A percentile compares a stretch with the other conserved stretches of the same genome.
Evolutionary conservation across 1,140 invertebrate species (phyloP).

Genomic region (Drosophila tristis): DNA sequence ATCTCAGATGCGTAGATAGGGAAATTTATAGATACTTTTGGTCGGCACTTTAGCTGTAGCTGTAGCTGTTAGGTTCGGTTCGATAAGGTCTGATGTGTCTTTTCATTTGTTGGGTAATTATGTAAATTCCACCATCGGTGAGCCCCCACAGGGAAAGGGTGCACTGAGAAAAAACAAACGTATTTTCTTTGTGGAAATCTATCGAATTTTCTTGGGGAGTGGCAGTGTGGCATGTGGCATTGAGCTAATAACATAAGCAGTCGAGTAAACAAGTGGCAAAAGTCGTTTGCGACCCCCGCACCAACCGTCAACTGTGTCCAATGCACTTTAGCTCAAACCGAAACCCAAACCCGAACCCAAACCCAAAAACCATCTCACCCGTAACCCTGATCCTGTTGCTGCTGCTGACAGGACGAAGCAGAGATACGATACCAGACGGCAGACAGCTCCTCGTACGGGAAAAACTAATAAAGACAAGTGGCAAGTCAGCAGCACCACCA

Average conservation of each 20-base stretch:
- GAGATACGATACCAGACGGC: slow-evolving; percentile 17
- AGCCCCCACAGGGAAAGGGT: not conserved
- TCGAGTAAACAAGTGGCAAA: slow-evolving; percentile 61
- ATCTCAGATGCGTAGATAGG: slow-evolving; percentile 40
- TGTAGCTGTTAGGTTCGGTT: not conserved
- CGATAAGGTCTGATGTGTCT: slow-evolving; percentile 34
- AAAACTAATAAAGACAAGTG: slow-evolving; percentile 82
- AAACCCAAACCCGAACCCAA: no score
- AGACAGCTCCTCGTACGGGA: slow-evolving; percentile 50
- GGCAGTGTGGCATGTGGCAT: slow-evolving; percentile 57
- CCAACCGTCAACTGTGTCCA: slow-evolving; percentile 33
- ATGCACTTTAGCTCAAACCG: slow-evolving; percentile 45
- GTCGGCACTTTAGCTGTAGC: slow-evolving; percentile 34
- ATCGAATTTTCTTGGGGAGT: slow-evolving; percentile 45
- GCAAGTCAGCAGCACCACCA: slow-evolving; percentile 51
- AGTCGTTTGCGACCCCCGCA: slow-evolving; percentile 10
- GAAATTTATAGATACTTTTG: slow-evolving; percentile 65
- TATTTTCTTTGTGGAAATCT: not conserved
- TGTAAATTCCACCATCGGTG: slow-evolving; percentile 47
- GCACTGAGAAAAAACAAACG: slow-evolving; percentile 5
- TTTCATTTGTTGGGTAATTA: slow-evolving; percentile 62
- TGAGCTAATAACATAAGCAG: slow-evolving; percentile 80
- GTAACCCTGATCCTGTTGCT: slow-evolving; percentile 38
- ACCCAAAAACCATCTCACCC: no score
- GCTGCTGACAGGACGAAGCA: slow-evolving; percentile 34